Evolutionary conservation across 1,140 invertebrate species (phyloP), one percentile per base, ranked within the genome.

Genomic region (Wiebesia pumilae): DNA sequence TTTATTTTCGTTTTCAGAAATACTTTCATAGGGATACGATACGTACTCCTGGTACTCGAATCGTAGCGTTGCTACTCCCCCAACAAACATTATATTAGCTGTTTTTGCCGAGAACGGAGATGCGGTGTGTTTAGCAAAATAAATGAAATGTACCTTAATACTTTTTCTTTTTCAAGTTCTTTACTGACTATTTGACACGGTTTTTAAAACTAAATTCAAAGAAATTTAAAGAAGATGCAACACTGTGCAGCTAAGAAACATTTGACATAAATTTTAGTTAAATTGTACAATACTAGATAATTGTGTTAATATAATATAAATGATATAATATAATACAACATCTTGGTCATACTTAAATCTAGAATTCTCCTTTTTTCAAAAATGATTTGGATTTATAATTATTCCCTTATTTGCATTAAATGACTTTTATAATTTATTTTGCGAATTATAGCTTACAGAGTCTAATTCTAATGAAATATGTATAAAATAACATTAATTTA

Each of bases 1-100:
- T 87, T 88, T 92, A 91, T 91, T 91, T 91, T 91, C 87, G 89
- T 78, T 75, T 75, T 83, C n/a, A 65, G 35, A 43, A 30, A 69
- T 33, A 62, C 19, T 19, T 81, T 69, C 62, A 69, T 16, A 38
- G 33, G 38, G 35, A 51, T 51, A 33, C 38, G 21, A 4, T 3
- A 16, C 10, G 0, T 54, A 4, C 77, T 79, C 51, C 51, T 79
- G 77, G 30, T 54, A 79, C 47, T 79, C 30, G 30, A 58, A 35
- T 9, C 16, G 21, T 51, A 35, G 10, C 19, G 21, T 54, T 21
- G 30, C 77, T 51, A 19, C 38, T 54, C 77, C 38, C 38, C 24
- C 71, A 75, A 75, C 71, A 43, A 43, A 75, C 35, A 43, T 75
- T 43, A 75, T n/a, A 21, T 43, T 75, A 75, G 38, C 43, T 43